Conservation (phyloP, 2,888 invertebrate genomes). For the Formica aserva region DNA sequence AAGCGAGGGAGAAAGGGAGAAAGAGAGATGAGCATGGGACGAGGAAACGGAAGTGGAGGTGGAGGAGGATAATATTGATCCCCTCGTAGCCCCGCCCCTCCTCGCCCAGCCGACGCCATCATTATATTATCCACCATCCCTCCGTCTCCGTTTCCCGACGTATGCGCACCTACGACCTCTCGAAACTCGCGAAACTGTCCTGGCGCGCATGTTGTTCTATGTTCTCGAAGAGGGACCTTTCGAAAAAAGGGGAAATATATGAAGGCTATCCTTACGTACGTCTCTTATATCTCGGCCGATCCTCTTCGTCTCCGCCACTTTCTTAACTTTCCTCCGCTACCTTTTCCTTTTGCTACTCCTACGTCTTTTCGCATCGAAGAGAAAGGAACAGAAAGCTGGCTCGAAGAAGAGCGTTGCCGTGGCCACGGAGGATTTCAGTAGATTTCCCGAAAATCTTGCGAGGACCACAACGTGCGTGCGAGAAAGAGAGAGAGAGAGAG, state of each 20-base stretch:
- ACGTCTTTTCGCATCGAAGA: constrained; percentile 51
- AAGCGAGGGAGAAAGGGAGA: constrained; percentile 47
- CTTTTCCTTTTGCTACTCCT: constrained; percentile 46
- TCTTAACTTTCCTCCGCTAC: background rate
- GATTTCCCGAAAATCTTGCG: constrained; percentile 45
- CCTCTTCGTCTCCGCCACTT: background rate
- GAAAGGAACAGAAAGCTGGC: background rate
- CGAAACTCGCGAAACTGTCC: constrained; percentile 66
- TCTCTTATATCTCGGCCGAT: background rate
- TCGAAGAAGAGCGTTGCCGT: constrained; percentile 1
- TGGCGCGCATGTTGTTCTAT: constrained; percentile 59
- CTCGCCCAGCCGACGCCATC: constrained; percentile 85
- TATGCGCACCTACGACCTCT: constrained; percentile 75
- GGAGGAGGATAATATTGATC: constrained; percentile 86
- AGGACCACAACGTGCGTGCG: constrained; percentile 28
- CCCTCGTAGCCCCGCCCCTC: constrained; percentile 86
- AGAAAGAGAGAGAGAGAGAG: background rate
- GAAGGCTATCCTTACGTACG: background rate
- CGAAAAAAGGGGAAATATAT: constrained; percentile 4
- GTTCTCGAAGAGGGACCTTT: background rate
- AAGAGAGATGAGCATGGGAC: constrained; percentile 71
- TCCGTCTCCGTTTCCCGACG: constrained; percentile 78
- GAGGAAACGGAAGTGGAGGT: constrained; percentile 77
- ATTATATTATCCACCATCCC: constrained; percentile 86
- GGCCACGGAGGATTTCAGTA: constrained; percentile 25